Base-by-base conservation (phyloP, 2,113 vertebrate species). In the Epinephelus cyanopodus region DNA sequence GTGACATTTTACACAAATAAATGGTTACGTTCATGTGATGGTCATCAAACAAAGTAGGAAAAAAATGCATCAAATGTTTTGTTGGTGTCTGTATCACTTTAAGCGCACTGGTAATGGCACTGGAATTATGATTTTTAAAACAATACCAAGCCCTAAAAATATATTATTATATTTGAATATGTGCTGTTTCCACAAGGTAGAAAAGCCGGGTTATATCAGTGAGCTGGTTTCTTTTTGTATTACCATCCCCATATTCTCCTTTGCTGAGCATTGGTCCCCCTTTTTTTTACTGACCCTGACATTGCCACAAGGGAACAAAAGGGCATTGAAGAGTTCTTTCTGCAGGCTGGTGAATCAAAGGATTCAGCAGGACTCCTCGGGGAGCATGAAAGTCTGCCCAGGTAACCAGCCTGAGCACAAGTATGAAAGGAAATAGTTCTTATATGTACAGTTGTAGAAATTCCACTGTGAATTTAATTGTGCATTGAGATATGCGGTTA, bases 281-380 rank as follows among this genome's bases (percentile, higher is more conserved):
- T 56, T 56, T 45, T 47, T 70, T 25, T 25, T 47, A 60, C 65
- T 72, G 65, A 58, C 63, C 42, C 62, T 85, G 74, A 69, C 64
- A 47, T 65, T 6, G 4, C 13, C 77, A 85, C 71, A 81, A 68
- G 78, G 66, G 75, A 87, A 75, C 74, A 78, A 86, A 90, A 53
- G 61, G 25, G n/a, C 73, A 60, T 27, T 81, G 37, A 10, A 23
- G 48, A 76, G 45, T 29, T 52, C 48, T 74, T 64, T 74, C 39
- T 74, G 48, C 50, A 18, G 62, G 42, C 62, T 77, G 39, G n/a
- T 50, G 21, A 77, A 83, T 83, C 74, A 83, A 81, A 77, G 54
- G 64, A 17, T 53, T 27, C 21, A 6, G 61, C 56, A 25, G 27
- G 29, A 69, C 21, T 83, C 74, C 64, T 81, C 10, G 3, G 70